Evolutionary conservation across 1,140 invertebrate species (phyloP), one percentile per base, ranked within the genome.

Genomic region (Leucophenga varia): DNA sequence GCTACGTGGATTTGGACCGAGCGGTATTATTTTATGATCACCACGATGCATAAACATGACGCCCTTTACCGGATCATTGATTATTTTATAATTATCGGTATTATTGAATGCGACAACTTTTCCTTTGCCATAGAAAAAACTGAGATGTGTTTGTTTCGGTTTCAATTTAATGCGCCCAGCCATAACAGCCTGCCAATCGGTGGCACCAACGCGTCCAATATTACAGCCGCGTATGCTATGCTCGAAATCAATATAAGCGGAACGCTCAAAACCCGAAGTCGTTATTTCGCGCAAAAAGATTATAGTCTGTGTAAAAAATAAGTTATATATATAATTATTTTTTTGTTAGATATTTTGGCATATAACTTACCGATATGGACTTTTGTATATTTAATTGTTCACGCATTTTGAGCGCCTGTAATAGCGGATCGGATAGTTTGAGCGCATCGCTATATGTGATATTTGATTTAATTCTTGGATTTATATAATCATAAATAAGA

Each of bases 361-460:
- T 2, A 5, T 7, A 19, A 39, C 31, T 25, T 30, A 64, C 60
- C 13, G 60, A 64, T 43, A 64, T 40, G 41, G 56, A 46, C 13
- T 59, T 51, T 10, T 44, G 44, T 12, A 64, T 21, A 34, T 64
- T 64, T 5, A 10, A 9, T 6, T 18, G 35, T 21, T 64, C 60
- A 3, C 60, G 54, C 3, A 13, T 1, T 3, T 46, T 60, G 22
- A 64, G 14, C 0, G 53, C 60, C 19, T 13, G 2, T 4, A 64
- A 31, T 2, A 22, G 47, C 0, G 25, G 43, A 40, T 64, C 60
- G 2, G 47, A 13, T 7, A 60, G 42, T 1, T 22, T 37, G n/a
- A 59, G 42, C 14, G 55, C 47, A 4, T 18, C 32, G 17, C 56
- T 35, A 18, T 40, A 59, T 13, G 54, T 13, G 2, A 34, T 10